Evolutionary conservation across 64 coral and sea anemone genomes (phyloP).

Genomic region (Dendronephthya gigantea): DNA sequence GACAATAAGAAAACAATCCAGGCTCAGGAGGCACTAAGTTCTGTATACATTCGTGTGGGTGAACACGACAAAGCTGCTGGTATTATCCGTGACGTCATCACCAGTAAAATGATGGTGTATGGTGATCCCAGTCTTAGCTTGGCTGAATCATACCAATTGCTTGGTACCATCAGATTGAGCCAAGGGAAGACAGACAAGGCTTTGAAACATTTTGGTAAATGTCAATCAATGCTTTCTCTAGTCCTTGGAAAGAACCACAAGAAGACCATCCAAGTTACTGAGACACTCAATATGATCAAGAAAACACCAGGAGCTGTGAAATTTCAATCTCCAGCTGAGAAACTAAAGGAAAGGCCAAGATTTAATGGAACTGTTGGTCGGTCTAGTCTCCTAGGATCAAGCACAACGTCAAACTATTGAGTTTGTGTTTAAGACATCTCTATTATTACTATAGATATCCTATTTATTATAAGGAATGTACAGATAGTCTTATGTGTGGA

Average conservation of each 20-base stretch:
- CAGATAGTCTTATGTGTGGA: too few relatives aligned
- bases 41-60: background rate
- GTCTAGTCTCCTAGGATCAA: background rate
- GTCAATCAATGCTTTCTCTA: background rate
- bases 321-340: background rate
- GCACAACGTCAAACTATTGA: background rate
- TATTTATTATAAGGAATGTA: too few relatives aligned
- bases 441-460: background rate
- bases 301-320: background rate
- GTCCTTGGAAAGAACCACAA: background rate
- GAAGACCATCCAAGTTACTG: background rate
- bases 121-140: background rate
- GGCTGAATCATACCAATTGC: background rate
- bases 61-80: background rate
- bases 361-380: constrained; percentile 12
- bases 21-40: background rate
- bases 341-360: constrained; percentile 1
- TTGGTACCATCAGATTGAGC: constrained; percentile 1
- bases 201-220: background rate
- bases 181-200: constrained; percentile 6
- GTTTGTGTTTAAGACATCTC: background rate
- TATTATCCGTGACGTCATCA: background rate
- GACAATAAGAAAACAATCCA: background rate
- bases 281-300: background rate
- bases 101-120: background rate